phyloP scores from a whole-genome alignment of 2,797 vertebrate genomes.

The Poecile montanus region DNA sequence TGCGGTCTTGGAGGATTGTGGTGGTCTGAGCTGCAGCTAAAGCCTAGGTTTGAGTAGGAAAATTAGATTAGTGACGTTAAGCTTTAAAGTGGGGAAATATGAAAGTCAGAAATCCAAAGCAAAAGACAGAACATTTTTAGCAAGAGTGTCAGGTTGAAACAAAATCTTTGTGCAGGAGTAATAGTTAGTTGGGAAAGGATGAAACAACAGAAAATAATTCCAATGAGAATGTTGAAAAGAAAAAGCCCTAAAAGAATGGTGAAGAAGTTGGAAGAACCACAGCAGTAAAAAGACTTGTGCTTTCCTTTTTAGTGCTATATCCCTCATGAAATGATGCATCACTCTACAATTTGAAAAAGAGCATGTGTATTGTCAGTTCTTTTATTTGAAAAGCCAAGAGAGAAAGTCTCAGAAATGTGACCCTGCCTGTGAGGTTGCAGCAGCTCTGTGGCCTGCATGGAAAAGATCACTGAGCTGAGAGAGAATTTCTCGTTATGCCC shows the following conservation, averaged over 20 bases:
- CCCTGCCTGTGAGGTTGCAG: not conserved
- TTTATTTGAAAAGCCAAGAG: constrained; percentile 1
- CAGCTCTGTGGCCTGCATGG: not conserved
- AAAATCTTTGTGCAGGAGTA: not conserved
- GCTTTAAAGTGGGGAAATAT: not conserved
- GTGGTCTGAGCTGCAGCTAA: not conserved
- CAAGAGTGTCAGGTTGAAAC: not conserved
- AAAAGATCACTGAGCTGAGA: not conserved
- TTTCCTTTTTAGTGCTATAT: not conserved
- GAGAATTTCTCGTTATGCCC: not conserved
- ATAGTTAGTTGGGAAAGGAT: not conserved
- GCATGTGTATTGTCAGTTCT: not conserved
- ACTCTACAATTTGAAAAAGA: not conserved
- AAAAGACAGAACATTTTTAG: not conserved
- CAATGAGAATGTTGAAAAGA: not conserved
- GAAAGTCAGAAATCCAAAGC: not conserved
- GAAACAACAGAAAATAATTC: not conserved
- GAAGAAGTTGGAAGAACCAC: not conserved
- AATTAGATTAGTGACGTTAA: not conserved
- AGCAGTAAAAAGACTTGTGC: not conserved
- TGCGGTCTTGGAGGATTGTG: not conserved
- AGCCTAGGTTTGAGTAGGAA: not conserved
- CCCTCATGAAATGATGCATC: not conserved
- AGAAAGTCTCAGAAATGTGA: not conserved
- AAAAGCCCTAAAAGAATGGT: not conserved